phyloP scores from a whole-genome alignment of 2,888 invertebrate genomes.

The Matsumyia berberina region DNA sequence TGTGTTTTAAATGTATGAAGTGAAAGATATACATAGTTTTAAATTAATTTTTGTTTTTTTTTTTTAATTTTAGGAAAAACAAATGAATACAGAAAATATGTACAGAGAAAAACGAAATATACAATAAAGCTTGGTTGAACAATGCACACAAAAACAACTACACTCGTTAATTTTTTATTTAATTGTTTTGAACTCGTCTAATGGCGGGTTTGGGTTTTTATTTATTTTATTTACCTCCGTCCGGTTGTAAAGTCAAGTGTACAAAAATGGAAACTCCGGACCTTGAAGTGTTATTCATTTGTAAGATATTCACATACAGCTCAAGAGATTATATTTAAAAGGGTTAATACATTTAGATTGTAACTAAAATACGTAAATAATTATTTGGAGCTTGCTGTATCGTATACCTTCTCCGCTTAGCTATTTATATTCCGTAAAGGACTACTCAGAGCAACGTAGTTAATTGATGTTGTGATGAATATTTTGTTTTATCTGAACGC shows the following conservation, averaged over 20 bases:
- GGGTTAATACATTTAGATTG: too few relatives aligned
- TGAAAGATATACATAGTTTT: background rate
- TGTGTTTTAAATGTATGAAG: background rate
- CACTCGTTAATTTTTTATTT: constrained; percentile 31
- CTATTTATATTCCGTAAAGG: too few relatives aligned
- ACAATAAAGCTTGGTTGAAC: constrained; percentile 58
- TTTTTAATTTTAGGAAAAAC: constrained; percentile 16
- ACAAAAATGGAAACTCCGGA: background rate
- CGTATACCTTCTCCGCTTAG: too few relatives aligned
- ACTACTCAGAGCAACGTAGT: too few relatives aligned
- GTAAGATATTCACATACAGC: background rate
- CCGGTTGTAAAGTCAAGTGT: constrained; percentile 5
- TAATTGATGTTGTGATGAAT: too few relatives aligned
- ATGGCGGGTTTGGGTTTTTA: background rate
- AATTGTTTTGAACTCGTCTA: background rate
- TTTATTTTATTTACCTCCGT: constrained; percentile 12
- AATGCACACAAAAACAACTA: constrained; percentile 41
- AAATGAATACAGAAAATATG: constrained; percentile 19
- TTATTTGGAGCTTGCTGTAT: too few relatives aligned
- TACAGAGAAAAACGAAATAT: constrained; percentile 21
- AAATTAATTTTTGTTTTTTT: constrained; percentile 18
- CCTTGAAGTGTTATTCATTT: background rate
- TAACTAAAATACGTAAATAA: too few relatives aligned
- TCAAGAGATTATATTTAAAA: too few relatives aligned
- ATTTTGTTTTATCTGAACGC: too few relatives aligned